Evolutionary conservation across 2,797 vertebrate genomes (phyloP).

Genomic region (Garrulus glandarius): DNA sequence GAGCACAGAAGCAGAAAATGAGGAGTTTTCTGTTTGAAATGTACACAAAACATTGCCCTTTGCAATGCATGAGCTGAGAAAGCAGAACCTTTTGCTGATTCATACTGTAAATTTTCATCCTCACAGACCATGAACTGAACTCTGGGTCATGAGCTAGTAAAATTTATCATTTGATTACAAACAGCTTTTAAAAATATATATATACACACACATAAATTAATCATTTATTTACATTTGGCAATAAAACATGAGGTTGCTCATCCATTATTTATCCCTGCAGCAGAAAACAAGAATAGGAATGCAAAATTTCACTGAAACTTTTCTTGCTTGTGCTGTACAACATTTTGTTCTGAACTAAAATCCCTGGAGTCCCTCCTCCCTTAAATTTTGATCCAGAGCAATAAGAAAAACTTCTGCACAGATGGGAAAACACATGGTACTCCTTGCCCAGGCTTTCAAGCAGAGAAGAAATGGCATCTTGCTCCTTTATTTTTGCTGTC

Average conservation of each 20-base stretch:
- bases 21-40: not conserved
- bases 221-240: slow-evolving; percentile 48
- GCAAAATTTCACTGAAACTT: slow-evolving; percentile 1
- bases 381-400: not conserved
- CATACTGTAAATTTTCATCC: not conserved
- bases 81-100: not conserved
- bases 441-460: not conserved
- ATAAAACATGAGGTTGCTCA: slow-evolving; percentile 47
- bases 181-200: slow-evolving; percentile 1
- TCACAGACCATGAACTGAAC: not conserved
- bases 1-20: not conserved
- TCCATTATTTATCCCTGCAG: slow-evolving; percentile 50
- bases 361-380: not conserved
- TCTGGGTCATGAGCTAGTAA: not conserved
- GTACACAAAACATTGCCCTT: not conserved
- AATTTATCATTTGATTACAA: slow-evolving; percentile 46
- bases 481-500: not conserved
- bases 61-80: not conserved
- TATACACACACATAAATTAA: not conserved
- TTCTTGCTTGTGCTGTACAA: not conserved
- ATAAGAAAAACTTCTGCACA: not conserved
- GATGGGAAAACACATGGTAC: not conserved
- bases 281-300: not conserved
- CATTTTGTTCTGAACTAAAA: not conserved
- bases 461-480: not conserved